A percentile compares a stretch with the other conserved stretches of the same genome.
These are phyloP conservation scores for Erebia ligea DNA, from an alignment of 2,888 invertebrate genomes.

Conservation along the genomic window DNA sequence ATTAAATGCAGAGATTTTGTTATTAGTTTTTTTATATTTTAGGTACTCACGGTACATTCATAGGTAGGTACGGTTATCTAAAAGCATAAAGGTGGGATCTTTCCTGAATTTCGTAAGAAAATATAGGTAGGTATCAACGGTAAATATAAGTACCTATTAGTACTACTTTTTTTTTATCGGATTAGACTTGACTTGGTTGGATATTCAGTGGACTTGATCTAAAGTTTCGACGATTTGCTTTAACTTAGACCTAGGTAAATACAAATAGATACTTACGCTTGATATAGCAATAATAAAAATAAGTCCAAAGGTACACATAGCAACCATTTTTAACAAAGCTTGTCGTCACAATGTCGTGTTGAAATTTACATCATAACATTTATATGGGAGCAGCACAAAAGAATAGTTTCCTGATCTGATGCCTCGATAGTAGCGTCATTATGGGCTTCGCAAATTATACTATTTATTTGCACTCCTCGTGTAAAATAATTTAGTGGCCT, in stretches of 20 bases:
- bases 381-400: conserved; percentile 34
- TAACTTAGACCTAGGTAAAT: not conserved
- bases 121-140: too few relatives aligned
- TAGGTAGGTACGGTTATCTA: too few relatives aligned
- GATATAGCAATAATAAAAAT: conserved; percentile 17
- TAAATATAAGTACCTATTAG: too few relatives aligned
- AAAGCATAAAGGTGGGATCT: too few relatives aligned
- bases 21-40: too few relatives aligned
- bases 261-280: conserved; percentile 18
- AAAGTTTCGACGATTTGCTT: too few relatives aligned
- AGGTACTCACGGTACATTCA: too few relatives aligned
- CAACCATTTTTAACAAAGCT: conserved; percentile 10
- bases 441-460: conserved; percentile 32
- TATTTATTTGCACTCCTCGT: conserved; percentile 24
- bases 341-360: conserved; percentile 5
- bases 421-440: conserved; percentile 26
- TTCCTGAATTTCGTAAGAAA: too few relatives aligned
- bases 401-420: conserved; percentile 28
- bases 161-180: too few relatives aligned
- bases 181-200: too few relatives aligned
- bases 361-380: conserved; percentile 16
- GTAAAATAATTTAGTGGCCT: conserved; percentile 22
- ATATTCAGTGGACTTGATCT: too few relatives aligned
- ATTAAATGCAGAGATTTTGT: not conserved
- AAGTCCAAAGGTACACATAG: conserved; percentile 21